A percentile compares a stretch with the other conserved stretches of the same genome.
These are phyloP conservation scores for Lagopus muta DNA, from an alignment of 2,113 vertebrate species.

Conservation along the genomic window DNA sequence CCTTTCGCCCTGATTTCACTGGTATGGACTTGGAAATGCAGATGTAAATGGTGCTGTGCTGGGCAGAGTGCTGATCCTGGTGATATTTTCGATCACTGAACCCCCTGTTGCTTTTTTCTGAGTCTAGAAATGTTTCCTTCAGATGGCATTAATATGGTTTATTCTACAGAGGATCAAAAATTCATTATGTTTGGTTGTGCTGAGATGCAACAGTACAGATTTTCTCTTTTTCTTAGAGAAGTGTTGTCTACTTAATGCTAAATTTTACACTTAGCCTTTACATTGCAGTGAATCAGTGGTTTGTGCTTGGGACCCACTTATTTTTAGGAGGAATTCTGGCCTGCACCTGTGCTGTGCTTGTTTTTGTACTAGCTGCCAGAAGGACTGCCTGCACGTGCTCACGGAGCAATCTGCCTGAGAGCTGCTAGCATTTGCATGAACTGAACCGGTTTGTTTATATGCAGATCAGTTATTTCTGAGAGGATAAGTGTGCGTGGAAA, in stretches of 20 bases:
- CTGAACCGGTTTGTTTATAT: slow-evolving; percentile 27
- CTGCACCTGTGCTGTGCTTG: neutral
- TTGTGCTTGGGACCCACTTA: neutral
- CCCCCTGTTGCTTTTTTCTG: neutral
- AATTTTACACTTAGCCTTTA: slow-evolving; percentile 4
- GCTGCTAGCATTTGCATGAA: slow-evolving; percentile 38
- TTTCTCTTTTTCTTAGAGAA: slow-evolving; percentile 16
- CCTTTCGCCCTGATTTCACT: neutral
- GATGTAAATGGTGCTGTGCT: neutral
- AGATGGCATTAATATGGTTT: neutral
- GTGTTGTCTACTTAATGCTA: neutral
- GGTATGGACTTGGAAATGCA: neutral
- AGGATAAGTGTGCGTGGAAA: neutral
- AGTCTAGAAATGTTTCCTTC: slow-evolving; percentile 33
- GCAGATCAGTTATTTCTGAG: slow-evolving; percentile 24
- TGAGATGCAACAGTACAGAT: neutral
- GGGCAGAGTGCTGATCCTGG: neutral
- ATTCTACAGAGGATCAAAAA: slow-evolving; percentile 37
- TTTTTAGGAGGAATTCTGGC: neutral
- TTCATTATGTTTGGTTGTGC: slow-evolving; percentile 31
- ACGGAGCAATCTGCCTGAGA: slow-evolving; percentile 35
- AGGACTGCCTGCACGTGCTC: slow-evolving; percentile 1
- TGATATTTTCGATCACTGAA: neutral
- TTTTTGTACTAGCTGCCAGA: neutral
- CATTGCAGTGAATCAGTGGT: neutral